Evolutionary conservation across 1,140 invertebrate species (phyloP).

Genomic region (Drosophila mauritiana): DNA sequence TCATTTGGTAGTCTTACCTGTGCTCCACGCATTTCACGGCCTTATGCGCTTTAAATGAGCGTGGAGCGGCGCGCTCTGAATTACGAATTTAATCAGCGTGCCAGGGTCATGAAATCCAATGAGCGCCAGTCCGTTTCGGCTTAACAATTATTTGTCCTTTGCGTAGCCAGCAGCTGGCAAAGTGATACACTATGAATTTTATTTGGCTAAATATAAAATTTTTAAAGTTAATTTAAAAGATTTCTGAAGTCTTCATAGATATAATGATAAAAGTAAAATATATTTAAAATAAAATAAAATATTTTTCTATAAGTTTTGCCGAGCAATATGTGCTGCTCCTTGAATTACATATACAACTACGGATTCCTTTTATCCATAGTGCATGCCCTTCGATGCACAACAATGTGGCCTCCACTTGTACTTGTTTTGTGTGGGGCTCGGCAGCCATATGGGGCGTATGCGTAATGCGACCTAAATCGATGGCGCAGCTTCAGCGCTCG

Average conservation of each 20-base stretch:
- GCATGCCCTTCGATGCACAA: slow-evolving; percentile 4
- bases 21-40: slow-evolving; percentile 60
- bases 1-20: slow-evolving; percentile 62
- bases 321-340: not conserved
- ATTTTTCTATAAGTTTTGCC: too few species aligned
- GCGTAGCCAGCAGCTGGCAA: not conserved
- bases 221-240: too few species aligned
- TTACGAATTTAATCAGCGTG: slow-evolving; percentile 68
- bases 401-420: slow-evolving; percentile 21
- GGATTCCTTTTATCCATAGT: not conserved
- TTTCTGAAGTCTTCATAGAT: too few species aligned
- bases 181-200: not conserved
- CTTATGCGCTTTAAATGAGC: slow-evolving; percentile 74
- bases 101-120: slow-evolving; percentile 52
- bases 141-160: slow-evolving; percentile 49
- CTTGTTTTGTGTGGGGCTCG: slow-evolving; percentile 17
- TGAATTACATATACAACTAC: not conserved
- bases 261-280: too few species aligned
- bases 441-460: slow-evolving; percentile 56
- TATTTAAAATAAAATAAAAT: too few species aligned
- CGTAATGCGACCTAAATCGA: slow-evolving; percentile 39
- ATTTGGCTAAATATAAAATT: not conserved
- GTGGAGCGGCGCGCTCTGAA: slow-evolving; percentile 44
- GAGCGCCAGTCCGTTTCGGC: slow-evolving; percentile 27
- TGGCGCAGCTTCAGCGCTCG: slow-evolving; percentile 14